Conservation (phyloP, 2,888 invertebrate species). For the Aleiodes testaceus region DNA sequence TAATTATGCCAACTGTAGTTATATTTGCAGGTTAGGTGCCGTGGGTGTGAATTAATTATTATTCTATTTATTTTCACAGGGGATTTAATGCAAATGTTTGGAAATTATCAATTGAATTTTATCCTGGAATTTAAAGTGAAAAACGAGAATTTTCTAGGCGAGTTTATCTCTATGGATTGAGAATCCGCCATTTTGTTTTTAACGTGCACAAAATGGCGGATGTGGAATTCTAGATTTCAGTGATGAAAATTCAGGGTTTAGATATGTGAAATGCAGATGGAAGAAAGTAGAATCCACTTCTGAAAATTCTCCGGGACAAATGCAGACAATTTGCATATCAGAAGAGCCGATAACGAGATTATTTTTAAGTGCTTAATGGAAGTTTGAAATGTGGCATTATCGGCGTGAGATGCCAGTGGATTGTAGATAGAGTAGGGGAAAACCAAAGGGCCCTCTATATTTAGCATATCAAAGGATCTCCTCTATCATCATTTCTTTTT, state of each 20-base stretch:
- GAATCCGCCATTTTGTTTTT: no score
- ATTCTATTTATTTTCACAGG: not conserved
- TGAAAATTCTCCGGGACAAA: constrained; percentile 43
- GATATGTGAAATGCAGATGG: constrained; percentile 26
- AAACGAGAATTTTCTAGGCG: no score
- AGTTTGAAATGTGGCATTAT: constrained; percentile 66
- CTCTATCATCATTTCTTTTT: constrained; percentile 9
- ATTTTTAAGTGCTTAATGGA: constrained; percentile 68
- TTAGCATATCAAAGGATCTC: constrained; percentile 66
- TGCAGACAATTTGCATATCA: constrained; percentile 59
- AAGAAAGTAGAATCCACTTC: constrained; percentile 42
- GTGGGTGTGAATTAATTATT: constrained; percentile 24
- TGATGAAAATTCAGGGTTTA: not conserved
- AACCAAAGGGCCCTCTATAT: constrained; percentile 50
- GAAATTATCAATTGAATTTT: not conserved
- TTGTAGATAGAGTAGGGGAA: not conserved
- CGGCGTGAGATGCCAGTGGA: constrained; percentile 50
- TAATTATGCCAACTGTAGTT: constrained; percentile 26
- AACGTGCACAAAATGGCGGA: no score
- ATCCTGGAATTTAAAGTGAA: no score
- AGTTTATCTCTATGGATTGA: no score
- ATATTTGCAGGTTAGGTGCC: constrained; percentile 1
- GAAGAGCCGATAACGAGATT: constrained; percentile 61
- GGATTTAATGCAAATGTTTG: not conserved
- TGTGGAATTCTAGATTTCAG: no score